These are phyloP conservation scores for Macaria liturata DNA, from an alignment of 2,888 invertebrate genomes.

Conservation along the genomic window DNA sequence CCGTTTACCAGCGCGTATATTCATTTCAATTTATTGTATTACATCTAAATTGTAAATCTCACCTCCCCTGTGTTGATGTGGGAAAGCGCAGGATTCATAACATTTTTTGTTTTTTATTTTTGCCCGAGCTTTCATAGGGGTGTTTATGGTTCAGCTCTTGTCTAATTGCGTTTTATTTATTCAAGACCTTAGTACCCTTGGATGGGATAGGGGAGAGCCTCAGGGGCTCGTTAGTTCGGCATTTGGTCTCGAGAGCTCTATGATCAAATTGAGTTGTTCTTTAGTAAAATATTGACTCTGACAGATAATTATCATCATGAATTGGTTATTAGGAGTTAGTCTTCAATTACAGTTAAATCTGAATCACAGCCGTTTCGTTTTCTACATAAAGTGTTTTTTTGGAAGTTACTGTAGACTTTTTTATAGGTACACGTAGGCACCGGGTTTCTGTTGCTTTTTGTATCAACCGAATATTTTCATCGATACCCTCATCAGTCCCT, in stretches of 20 bases:
- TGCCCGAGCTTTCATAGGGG: conserved; percentile 45
- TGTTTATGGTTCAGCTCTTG: conserved; percentile 49
- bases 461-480: conserved; percentile 9
- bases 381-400: too few relatives aligned
- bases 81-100: conserved; percentile 47
- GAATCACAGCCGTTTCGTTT: too few relatives aligned
- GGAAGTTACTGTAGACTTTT: too few relatives aligned
- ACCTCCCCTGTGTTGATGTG: conserved; percentile 38
- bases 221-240: conserved; percentile 60
- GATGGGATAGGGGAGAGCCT: conserved; percentile 51
- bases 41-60: conserved; percentile 55
- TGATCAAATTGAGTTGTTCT: conserved; percentile 45
- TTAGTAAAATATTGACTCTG: conserved; percentile 31
- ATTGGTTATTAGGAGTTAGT: too few relatives aligned
- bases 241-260: conserved; percentile 44
- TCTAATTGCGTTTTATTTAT: conserved; percentile 80
- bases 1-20: conserved; percentile 36
- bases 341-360: too few relatives aligned
- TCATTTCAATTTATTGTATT: conserved; percentile 28
- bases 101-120: conserved; percentile 52
- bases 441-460: neutral
- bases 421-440: too few relatives aligned
- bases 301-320: too few relatives aligned
- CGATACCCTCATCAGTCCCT: conserved; percentile 23
- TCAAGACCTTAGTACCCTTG: conserved; percentile 62